These are phyloP conservation scores for Sphaeridia pumilis DNA, from an alignment of 2,888 invertebrate species.

Conservation along the genomic window DNA sequence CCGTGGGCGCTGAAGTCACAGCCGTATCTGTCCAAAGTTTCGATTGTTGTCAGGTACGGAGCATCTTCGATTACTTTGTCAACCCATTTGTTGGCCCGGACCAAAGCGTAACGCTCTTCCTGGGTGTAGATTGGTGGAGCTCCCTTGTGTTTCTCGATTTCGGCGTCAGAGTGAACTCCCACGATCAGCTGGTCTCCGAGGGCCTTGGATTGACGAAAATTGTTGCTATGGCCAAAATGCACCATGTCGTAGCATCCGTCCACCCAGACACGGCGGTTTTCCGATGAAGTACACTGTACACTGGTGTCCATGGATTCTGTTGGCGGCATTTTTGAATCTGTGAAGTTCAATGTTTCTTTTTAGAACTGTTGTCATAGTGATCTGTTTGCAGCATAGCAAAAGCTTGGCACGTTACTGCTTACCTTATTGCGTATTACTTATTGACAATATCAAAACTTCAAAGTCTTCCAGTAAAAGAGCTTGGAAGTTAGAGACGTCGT, in stretches of 20 bases:
- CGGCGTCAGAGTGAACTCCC: conserved; percentile 93
- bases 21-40: conserved; percentile 85
- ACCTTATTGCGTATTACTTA: too few species aligned
- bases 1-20: conserved; percentile 99
- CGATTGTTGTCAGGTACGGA: conserved; percentile 93
- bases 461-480: too few species aligned
- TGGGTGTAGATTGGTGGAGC: conserved; percentile 87
- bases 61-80: conserved; percentile 97
- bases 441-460: too few species aligned
- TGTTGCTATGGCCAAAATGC: conserved; percentile 98
- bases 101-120: conserved; percentile 89
- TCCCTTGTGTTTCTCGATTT: conserved; percentile 92
- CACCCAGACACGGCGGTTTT: conserved; percentile 13
- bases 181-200: conserved; percentile 89
- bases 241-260: conserved; percentile 78
- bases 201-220: conserved; percentile 91
- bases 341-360: neutral
- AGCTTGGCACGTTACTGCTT: too few species aligned
- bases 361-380: too few species aligned
- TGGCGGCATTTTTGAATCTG: too few species aligned
- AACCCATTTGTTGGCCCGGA: conserved; percentile 97
- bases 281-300: too few species aligned
- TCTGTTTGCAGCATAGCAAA: too few species aligned
- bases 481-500: too few species aligned
- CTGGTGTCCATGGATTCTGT: neutral